Percentiles rank a stretch among this genome's conserved stretches.
These are phyloP conservation scores for Camponotus floridanus DNA, from an alignment of 1,140 invertebrate genomes.

Conservation along the genomic window DNA sequence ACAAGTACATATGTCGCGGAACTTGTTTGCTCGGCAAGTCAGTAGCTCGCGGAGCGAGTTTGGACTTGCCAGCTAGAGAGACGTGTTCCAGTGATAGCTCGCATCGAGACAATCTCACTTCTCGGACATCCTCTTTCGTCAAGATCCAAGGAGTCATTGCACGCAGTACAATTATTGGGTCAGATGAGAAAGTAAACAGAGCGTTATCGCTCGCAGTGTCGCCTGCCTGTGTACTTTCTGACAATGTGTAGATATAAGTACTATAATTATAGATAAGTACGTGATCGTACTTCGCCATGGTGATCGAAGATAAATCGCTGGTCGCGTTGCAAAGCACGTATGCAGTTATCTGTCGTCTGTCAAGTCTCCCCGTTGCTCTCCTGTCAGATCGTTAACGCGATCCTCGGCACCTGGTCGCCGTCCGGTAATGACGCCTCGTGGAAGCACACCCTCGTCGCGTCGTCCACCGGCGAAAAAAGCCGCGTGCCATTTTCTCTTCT, in stretches of 20 bases:
- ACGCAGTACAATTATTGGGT: neutral
- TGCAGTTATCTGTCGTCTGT: neutral
- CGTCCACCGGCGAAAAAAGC: conserved; percentile 22
- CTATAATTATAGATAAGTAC: conserved; percentile 79
- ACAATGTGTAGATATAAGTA: neutral
- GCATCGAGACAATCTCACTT: neutral
- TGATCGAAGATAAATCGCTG: conserved; percentile 68
- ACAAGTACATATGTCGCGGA: too few relatives aligned
- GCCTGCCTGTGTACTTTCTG: neutral
- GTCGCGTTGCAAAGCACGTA: neutral
- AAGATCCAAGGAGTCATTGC: neutral
- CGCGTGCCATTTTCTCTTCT: conserved; percentile 8
- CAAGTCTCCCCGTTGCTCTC: neutral
- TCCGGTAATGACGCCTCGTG: neutral
- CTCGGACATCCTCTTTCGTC: neutral
- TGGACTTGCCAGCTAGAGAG: neutral
- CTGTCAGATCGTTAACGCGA: conserved; percentile 8
- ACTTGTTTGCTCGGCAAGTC: neutral
- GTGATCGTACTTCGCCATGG: conserved; percentile 84
- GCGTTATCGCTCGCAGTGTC: conserved; percentile 58
- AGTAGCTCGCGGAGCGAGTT: neutral
- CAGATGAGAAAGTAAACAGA: conserved; percentile 71
- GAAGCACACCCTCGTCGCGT: neutral
- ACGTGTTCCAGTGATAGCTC: neutral
- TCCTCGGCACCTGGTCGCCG: neutral